Base-by-base conservation (phyloP, 2,888 invertebrate genomes). In the Ormyrus thymus region DNA sequence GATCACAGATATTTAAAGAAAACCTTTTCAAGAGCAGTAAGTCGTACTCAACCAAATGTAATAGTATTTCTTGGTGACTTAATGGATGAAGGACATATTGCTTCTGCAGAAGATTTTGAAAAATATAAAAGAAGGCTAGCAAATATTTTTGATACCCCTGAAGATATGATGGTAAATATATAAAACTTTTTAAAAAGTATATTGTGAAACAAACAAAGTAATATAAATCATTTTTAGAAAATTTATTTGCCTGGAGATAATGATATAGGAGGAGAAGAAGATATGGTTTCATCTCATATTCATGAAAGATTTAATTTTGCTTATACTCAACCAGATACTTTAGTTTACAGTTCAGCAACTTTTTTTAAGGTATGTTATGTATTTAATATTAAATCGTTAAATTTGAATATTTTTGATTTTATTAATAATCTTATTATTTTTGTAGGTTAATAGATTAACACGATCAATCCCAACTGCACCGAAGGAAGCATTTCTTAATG, bases 161-260 rank as follows among this genome's bases (percentile, higher is more conserved):
- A 89, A 76, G 81, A 87, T 80, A 85, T 90, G 81, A 87, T 89
- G 88, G 86, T 89, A 65, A 66, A 48, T 71, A 50, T 68, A 46
- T 65, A 43, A 51, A 55, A 45, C 64, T 50, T 62, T 75, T 51
- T 75, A 61, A 7, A 58, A 75, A n/a, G 59, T 55, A 13, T 51
- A 6, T 13, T 75, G 9, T 51, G 4, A 51, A 51, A 51, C 51
- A 51, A 10, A 51, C 10, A 51, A 10, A 10, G 51, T 10, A 51
- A 64, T 50, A 29, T 29, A n/a, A 51, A 62, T 59, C 59, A 72
- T 65, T 91, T 91, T 50, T 90, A 95, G 95, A 93, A 93, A 90
- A 92, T 98, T 72, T 97, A 95, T 92, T 90, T 98, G 81, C 97
- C 98, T 29, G 99, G 99, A 6, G 99, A 99, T 89, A 99, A 99